Conservation (phyloP, 2,113 vertebrate genomes). For the Leuciscus idus region DNA sequence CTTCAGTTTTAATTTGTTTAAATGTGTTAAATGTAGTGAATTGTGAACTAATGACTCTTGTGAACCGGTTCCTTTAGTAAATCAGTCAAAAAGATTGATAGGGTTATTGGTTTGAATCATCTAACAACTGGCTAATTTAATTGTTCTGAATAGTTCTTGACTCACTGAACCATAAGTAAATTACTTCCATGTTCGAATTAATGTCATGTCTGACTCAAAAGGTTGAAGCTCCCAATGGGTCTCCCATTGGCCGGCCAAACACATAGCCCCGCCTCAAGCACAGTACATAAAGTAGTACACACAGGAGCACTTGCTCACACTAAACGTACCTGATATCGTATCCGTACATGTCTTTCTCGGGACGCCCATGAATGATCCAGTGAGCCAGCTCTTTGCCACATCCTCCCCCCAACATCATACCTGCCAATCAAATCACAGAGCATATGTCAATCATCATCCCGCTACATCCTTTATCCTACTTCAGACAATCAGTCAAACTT, state of each 20-base stretch:
- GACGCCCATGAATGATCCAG: slow-evolving; percentile 90
- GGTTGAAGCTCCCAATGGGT: background rate
- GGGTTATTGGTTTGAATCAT: background rate
- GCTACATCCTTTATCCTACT: background rate
- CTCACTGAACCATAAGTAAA: background rate
- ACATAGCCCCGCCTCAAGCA: background rate
- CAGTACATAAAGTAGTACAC: background rate
- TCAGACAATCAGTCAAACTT: background rate
- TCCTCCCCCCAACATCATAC: slow-evolving; percentile 97
- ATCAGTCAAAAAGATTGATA: background rate
- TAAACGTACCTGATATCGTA: slow-evolving; percentile 89
- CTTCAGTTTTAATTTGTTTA: background rate
- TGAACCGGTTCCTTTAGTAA: background rate
- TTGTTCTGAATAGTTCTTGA: background rate
- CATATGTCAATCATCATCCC: background rate
- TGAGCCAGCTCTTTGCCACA: slow-evolving; percentile 92
- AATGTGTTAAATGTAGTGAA: background rate
- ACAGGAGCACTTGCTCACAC: background rate
- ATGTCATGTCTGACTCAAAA: background rate
- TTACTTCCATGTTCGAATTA: no score
- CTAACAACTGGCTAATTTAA: background rate
- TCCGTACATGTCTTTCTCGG: slow-evolving; percentile 95
- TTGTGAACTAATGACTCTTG: background rate
- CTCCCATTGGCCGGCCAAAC: background rate
- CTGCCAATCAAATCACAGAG: slow-evolving; percentile 60